Evolutionary conservation across 2,888 invertebrate genomes (phyloP).

Genomic region (Mycalesis mineus): DNA sequence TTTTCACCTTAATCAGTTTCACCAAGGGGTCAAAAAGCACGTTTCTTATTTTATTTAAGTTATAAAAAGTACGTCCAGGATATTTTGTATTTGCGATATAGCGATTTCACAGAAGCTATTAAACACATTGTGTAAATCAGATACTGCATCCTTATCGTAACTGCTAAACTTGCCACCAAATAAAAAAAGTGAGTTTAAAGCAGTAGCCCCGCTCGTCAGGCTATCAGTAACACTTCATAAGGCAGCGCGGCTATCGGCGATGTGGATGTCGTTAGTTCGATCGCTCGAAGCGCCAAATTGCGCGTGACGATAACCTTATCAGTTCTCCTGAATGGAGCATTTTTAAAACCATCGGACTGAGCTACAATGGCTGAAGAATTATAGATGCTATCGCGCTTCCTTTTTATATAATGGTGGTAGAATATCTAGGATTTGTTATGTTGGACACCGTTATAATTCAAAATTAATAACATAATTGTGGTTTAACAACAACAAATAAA

Average conservation of each 20-base stretch:
- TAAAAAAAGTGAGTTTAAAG: too few relatives aligned
- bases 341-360: conserved; percentile 48
- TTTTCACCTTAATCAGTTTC: too few relatives aligned
- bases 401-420: neutral
- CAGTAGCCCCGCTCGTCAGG: neutral
- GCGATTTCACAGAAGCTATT: neutral
- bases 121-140: too few relatives aligned
- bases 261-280: conserved; percentile 25
- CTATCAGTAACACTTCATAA: conserved; percentile 24
- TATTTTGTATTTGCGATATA: too few relatives aligned
- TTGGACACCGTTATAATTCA: too few relatives aligned
- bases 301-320: conserved; percentile 48
- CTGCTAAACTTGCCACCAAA: too few relatives aligned
- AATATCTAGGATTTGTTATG: neutral
- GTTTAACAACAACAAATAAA: too few relatives aligned
- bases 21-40: too few relatives aligned
- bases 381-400: conserved; percentile 2
- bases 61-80: too few relatives aligned
- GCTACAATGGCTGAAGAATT: conserved; percentile 14
- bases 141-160: too few relatives aligned
- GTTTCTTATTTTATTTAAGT: too few relatives aligned
- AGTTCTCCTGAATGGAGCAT: conserved; percentile 38
- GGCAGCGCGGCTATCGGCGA: conserved; percentile 17
- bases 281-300: conserved; percentile 44
- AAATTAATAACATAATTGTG: too few relatives aligned